Base-by-base conservation (phyloP, 1,140 invertebrate species). In the Helicoverpa zea region DNA sequence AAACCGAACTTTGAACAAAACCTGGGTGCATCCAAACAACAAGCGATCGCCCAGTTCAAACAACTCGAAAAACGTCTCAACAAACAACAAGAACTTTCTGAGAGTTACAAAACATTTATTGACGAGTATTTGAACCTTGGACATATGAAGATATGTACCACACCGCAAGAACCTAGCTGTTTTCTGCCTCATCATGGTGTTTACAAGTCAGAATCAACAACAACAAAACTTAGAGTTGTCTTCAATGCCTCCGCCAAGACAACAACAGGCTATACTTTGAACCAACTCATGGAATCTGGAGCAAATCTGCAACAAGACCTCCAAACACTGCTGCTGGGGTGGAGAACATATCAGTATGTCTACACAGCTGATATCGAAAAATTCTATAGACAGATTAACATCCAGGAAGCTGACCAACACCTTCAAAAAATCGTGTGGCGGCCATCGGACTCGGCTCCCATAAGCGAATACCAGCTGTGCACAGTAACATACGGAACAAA, bases 341-440 rank as follows among this genome's bases (percentile, higher is more conserved):
- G 81, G 81, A 64, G 76, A 14, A 56, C 81, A 4, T 82, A 79
- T n/a, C 58, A 82, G 61, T 82, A 79, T 59, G 75, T 68, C 7
- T 75, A 47, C 18, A 82, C 81, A 1, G 75, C 70, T 5, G 75
- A 82, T 58, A 79, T 82, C 16, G 76, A 82, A 29, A 82, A 82
- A 51, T 75, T 82, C 58, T 82, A 79, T 35, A 56, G 76, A 10
- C 73, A 70, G 13, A 80, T 82, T 14, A 30, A n/a, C 13, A 64
- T 82, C 1, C 11, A 51, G 29, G 61, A 75, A 52, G 72, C 74
- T 9, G 77, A 82, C 52, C 81, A 80, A 63, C 61, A 79, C 3
- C 64, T 82, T 14, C 77, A 82, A 72, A 75, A 82, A 70, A 80
- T 79, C 14, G 79, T 82, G 9, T 82, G 81, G 77, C 61, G 81